These are phyloP conservation scores for Porites australiensis DNA, from an alignment of 64 coral and sea anemone species.

Conservation along the genomic window DNA sequence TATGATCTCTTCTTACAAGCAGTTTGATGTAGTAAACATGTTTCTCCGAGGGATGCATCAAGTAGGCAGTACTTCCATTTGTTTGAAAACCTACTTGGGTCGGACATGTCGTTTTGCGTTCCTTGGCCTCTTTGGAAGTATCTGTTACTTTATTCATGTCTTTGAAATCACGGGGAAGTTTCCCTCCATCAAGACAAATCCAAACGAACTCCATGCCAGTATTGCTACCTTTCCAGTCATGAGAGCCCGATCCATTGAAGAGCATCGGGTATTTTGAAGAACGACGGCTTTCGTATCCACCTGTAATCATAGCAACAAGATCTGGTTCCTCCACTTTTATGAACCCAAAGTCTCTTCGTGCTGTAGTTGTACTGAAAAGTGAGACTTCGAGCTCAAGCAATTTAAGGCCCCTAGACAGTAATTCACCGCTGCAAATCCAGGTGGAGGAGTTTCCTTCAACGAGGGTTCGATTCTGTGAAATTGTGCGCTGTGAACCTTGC, in stretches of 20 bases:
- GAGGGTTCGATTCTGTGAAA: neutral
- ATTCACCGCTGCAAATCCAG: neutral
- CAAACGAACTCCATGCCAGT: neutral
- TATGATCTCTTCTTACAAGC: neutral
- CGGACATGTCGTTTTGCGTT: neutral
- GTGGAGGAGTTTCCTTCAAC: neutral
- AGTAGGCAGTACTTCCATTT: neutral
- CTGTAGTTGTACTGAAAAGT: neutral
- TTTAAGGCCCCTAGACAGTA: neutral
- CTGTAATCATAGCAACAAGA: neutral
- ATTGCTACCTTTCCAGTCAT: neutral
- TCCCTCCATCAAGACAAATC: neutral
- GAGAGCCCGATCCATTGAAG: neutral
- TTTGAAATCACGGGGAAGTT: neutral
- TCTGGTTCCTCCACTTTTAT: neutral
- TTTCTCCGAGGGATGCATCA: neutral
- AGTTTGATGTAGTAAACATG: slow-evolving; percentile 5
- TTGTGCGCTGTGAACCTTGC: neutral
- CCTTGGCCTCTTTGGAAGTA: neutral
- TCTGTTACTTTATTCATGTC: neutral
- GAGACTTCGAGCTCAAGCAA: slow-evolving; percentile 9
- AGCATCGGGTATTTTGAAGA: neutral
- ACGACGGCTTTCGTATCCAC: neutral
- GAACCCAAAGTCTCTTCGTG: neutral
- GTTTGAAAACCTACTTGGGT: no score